phyloP scores from a whole-genome alignment of 1,140 invertebrate genomes.

The Portunus trituberculatus region DNA sequence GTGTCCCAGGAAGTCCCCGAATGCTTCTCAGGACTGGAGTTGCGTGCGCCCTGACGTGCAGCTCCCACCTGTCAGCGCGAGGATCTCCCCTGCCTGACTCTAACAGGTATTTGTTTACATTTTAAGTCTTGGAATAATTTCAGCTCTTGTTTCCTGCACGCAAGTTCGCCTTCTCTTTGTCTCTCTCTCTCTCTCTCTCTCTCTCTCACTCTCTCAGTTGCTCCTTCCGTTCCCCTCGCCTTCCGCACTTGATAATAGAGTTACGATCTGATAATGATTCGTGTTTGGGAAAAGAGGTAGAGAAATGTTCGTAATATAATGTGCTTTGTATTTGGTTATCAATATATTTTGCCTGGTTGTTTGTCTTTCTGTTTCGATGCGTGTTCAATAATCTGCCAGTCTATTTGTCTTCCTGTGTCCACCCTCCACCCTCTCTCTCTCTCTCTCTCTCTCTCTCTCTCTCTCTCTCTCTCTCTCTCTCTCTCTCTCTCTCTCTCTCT shows the following conservation, averaged over 20 bases:
- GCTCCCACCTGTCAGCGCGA: neutral
- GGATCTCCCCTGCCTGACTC: neutral
- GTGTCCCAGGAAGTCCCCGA: too few relatives aligned
- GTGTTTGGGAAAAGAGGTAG: too few relatives aligned
- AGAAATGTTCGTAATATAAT: too few relatives aligned
- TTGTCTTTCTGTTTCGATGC: too few relatives aligned
- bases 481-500: slow-evolving; percentile 20
- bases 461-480: slow-evolving; percentile 17
- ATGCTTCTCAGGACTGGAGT: neutral
- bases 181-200: slow-evolving; percentile 14
- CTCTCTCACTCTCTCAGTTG: neutral
- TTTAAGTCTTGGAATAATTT: slow-evolving; percentile 22
- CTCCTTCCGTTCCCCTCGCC: neutral
- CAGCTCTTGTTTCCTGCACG: neutral
- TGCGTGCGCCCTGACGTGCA: neutral
- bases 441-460: slow-evolving; percentile 20
- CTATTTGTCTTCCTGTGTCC: neutral
- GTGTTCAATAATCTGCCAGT: neutral
- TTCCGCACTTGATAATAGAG: too few relatives aligned
- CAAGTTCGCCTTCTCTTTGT: neutral
- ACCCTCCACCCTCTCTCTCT: neutral
- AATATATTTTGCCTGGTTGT: too few relatives aligned
- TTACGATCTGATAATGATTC: too few relatives aligned
- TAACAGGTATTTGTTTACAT: slow-evolving; percentile 6
- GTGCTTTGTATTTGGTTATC: too few relatives aligned